These are phyloP conservation scores for Gerris buenoi DNA, from an alignment of 1,140 invertebrate genomes.

Conservation along the genomic window DNA sequence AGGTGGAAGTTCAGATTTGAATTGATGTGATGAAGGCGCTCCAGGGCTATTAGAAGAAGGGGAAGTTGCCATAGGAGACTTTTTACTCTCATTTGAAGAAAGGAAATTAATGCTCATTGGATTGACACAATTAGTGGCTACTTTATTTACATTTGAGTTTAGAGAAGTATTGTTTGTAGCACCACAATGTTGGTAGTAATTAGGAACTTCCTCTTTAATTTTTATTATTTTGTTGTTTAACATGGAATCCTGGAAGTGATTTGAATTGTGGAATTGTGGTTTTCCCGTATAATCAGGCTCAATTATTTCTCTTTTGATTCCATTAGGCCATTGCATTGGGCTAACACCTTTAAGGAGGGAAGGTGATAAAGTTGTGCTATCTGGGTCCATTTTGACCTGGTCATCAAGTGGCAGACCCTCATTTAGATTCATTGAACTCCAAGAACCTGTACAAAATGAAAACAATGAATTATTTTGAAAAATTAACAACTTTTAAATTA, in stretches of 20 bases:
- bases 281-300: no score
- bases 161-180: not conserved
- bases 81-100: not conserved
- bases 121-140: not conserved
- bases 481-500: no score
- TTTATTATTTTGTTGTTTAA: no score
- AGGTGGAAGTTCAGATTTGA: not conserved
- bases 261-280: no score
- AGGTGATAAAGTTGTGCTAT: slow-evolving; percentile 37
- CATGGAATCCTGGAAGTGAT: no score
- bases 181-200: not conserved
- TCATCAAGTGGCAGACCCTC: slow-evolving; percentile 25
- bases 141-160: not conserved
- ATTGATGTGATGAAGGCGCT: not conserved
- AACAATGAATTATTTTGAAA: no score
- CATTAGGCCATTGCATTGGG: not conserved
- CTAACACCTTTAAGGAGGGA: not conserved
- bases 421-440: not conserved
- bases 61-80: not conserved
- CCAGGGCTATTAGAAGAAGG: not conserved
- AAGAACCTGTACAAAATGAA: no score
- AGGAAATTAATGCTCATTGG: not conserved
- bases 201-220: not conserved
- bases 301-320: not conserved
- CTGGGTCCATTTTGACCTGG: slow-evolving; percentile 44